A percentile compares a stretch with the other conserved stretches of the same genome.
Evolutionary conservation across 2,888 invertebrate species (phyloP).

Genomic region (Rhagophthalmus giganteus): DNA sequence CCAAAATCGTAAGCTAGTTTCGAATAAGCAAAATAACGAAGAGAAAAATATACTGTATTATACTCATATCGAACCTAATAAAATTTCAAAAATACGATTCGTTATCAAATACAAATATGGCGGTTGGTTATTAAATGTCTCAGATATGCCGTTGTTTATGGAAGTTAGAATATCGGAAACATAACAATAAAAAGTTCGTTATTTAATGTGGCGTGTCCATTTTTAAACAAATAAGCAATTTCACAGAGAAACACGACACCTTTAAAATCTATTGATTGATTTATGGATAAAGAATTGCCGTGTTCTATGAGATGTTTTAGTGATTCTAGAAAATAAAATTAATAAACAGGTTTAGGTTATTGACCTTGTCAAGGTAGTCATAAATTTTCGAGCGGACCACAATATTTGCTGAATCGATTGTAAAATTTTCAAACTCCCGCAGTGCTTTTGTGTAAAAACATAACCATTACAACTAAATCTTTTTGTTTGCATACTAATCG

Average conservation of each 20-base stretch:
- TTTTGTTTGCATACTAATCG: conserved; percentile 23
- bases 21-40: too few species aligned
- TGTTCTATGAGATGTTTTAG: conserved; percentile 32
- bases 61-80: too few species aligned
- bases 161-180: not conserved
- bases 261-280: conserved; percentile 27
- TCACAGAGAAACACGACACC: conserved; percentile 22
- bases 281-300: conserved; percentile 27
- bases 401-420: conserved; percentile 29
- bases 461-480: conserved; percentile 21
- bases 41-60: too few species aligned
- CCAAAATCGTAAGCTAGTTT: too few species aligned
- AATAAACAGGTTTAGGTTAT: conserved; percentile 32
- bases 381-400: conserved; percentile 28
- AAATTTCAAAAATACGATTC: not conserved
- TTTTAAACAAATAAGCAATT: conserved; percentile 21
- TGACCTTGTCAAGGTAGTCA: conserved; percentile 30
- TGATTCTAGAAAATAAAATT: conserved; percentile 31
- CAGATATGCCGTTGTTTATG: not conserved
- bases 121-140: not conserved
- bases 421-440: conserved; percentile 26
- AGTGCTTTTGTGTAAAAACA: conserved; percentile 26
- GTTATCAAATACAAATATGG: not conserved
- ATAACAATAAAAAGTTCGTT: conserved; percentile 2
- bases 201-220: conserved; percentile 9